These are phyloP conservation scores for Circaetus cinerascens DNA, from an alignment of 2,113 vertebrate genomes.

Conservation along the genomic window DNA sequence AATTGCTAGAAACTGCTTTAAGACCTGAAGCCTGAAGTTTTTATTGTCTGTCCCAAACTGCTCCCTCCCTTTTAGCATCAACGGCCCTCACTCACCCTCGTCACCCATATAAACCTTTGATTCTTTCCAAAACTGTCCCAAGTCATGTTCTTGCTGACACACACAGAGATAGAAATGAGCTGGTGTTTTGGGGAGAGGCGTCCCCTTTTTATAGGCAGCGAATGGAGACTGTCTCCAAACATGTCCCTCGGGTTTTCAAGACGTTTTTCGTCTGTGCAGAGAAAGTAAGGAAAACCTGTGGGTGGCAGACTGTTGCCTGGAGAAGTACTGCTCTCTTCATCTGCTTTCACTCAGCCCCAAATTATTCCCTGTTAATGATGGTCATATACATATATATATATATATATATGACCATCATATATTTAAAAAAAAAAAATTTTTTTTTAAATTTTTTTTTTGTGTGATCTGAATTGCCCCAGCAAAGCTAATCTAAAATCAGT, in stretches of 20 bases:
- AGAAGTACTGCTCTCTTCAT: not conserved
- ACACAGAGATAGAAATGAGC: fast-evolving
- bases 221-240: not conserved
- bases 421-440: not conserved
- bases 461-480: not conserved
- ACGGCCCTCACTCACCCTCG: not conserved
- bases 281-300: not conserved
- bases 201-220: not conserved
- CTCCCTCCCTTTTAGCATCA: not conserved
- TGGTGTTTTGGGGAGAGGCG: fast-evolving
- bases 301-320: not conserved
- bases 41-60: not conserved
- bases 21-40: not conserved
- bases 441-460: not conserved
- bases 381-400: not conserved
- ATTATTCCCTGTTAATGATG: not conserved
- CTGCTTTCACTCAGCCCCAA: not conserved
- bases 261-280: not conserved
- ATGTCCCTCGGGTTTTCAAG: fast-evolving
- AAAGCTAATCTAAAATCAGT: not conserved
- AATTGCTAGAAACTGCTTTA: not conserved
- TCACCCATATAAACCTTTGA: not conserved
- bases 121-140: not conserved
- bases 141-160: not conserved
- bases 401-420: not conserved